Conservation (phyloP, 1,140 invertebrate genomes). For the Drosophila subobscura region DNA sequence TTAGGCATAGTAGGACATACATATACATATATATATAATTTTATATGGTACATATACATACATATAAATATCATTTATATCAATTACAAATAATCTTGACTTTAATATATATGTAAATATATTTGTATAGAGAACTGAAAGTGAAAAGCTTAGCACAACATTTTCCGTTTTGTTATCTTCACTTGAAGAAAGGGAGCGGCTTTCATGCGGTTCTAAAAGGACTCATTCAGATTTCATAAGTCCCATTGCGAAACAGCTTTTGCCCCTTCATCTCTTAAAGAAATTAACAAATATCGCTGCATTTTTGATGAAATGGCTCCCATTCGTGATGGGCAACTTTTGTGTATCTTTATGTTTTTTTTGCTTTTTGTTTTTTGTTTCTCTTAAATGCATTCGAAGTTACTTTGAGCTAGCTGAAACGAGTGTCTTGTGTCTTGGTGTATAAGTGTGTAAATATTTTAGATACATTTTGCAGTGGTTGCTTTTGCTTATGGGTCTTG, state of each 20-base stretch:
- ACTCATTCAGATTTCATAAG: neutral
- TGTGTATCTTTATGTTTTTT: conserved; percentile 18
- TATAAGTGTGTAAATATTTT: conserved; percentile 59
- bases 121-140: conserved; percentile 58
- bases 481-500: conserved; percentile 54
- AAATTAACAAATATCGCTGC: conserved; percentile 30
- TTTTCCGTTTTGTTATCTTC: conserved; percentile 26
- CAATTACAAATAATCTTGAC: conserved; percentile 63
- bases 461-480: conserved; percentile 72
- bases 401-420: conserved; percentile 79
- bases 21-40: conserved; percentile 43
- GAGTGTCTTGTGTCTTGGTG: conserved; percentile 45
- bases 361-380: conserved; percentile 34
- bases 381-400: conserved; percentile 70
- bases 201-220: conserved; percentile 2
- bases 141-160: conserved; percentile 72
- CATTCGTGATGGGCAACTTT: conserved; percentile 16
- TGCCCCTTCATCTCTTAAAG: neutral
- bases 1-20: conserved; percentile 53
- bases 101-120: conserved; percentile 57
- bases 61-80: conserved; percentile 64
- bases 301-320: conserved; percentile 17
- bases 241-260: conserved; percentile 15
- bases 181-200: conserved; percentile 18
- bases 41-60: conserved; percentile 71